Evolutionary conservation across 2,113 vertebrate species (phyloP).

Genomic region (Morphnarchus princeps): DNA sequence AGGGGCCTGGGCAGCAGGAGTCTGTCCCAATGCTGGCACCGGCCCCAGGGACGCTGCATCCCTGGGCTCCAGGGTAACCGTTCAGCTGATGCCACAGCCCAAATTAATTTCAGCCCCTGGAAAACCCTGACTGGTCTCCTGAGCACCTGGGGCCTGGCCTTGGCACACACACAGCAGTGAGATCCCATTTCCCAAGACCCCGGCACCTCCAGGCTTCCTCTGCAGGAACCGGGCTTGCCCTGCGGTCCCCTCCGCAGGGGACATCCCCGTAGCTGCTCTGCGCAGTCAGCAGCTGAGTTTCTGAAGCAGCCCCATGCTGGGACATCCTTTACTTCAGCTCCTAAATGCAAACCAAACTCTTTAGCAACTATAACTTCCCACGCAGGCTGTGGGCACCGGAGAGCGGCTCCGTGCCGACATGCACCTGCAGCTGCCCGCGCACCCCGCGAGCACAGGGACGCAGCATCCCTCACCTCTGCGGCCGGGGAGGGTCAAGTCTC

Average conservation of each 20-base stretch:
- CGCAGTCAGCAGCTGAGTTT: background rate
- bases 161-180: fast-evolving
- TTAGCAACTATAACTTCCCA: fast-evolving
- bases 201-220: background rate
- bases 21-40: background rate
- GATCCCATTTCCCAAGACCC: background rate
- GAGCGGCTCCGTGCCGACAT: fast-evolving
- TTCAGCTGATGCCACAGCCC: background rate
- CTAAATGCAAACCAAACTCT: background rate
- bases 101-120: background rate
- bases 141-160: background rate
- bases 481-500: background rate
- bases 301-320: background rate
- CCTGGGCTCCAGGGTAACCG: background rate
- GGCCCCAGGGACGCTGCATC: background rate
- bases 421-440: no score
- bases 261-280: no score
- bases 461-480: background rate
- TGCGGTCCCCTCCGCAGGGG: fast-evolving
- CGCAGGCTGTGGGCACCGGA: background rate
- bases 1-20: fast-evolving
- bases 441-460: fast-evolving
- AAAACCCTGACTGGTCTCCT: background rate
- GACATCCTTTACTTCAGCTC: background rate
- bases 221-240: background rate